Evolutionary conservation across 2,888 invertebrate genomes (phyloP), one percentile per base, ranked within the genome.

Genomic region (Cremastobaeus sp.): DNA sequence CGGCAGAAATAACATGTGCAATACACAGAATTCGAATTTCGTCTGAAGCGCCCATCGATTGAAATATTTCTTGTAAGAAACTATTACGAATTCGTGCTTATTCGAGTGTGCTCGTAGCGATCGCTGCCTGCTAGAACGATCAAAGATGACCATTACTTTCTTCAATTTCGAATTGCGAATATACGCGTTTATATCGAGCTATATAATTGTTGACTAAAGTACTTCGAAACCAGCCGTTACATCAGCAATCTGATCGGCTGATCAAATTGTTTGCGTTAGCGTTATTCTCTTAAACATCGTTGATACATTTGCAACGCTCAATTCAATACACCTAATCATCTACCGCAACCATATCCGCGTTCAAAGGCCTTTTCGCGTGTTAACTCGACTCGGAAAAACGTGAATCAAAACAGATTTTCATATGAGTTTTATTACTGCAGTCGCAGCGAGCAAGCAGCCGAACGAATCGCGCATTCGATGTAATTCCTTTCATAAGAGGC

Each of bases 401-500:
- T 43, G 20, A 32, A 50, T 11, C 34, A 43, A 17, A 17, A 35
- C 18, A 28, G 28, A 12, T 25, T 17, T n/a, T 34, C 11, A 62
- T 43, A 6, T 34, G 34, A 34, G 43, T 52, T 12, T 50, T 43
- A 41, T 62, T 34, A 11, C 41, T 52, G 25, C 43, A 50, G 28
- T 45, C 52, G 37, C 43, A 64, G 30, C 5, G 65, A 35, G 52
- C 52, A 25, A 17, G 12, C 48, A 32, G 52, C 17, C 3, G 14
- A 1, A n/a, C 47, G 47, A 28, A 54, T 35, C 20, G 43, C 14
- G 28, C 35, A 54, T 45, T 65, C 54, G 25, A 28, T 35, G 45
- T 65, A 65, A 65, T 65, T 55, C 55, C 55, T 32, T n/a, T n/a
- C 32, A 47, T 65, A 65, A 65, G 55, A 55, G 47, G 55, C 55